Evolutionary conservation across 2,888 invertebrate species (phyloP).

Genomic region (Yponomeuta malinellus): DNA sequence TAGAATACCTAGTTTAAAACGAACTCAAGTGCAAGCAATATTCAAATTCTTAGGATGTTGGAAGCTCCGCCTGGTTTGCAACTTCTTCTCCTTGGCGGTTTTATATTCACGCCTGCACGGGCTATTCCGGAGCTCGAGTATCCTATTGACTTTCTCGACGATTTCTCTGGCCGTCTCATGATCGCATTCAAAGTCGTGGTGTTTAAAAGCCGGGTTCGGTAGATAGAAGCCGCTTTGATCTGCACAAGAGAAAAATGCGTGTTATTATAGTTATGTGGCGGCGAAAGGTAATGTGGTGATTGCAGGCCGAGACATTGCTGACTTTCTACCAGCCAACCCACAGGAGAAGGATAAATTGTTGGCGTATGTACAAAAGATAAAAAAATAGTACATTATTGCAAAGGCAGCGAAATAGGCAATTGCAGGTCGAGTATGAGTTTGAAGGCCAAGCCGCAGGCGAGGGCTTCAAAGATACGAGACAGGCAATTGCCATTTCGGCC

Average conservation of each 20-base stretch:
- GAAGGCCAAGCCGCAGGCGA: too few relatives aligned
- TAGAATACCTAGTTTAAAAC: not conserved
- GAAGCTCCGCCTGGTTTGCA: slow-evolving; percentile 78
- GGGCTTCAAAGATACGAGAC: too few relatives aligned
- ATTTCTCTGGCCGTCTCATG: slow-evolving; percentile 85
- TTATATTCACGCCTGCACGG: slow-evolving; percentile 88
- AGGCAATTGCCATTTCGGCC: too few relatives aligned
- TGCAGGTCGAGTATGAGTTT: too few relatives aligned
- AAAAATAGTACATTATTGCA: too few relatives aligned
- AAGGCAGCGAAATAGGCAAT: too few relatives aligned
- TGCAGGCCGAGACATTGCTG: too few relatives aligned
- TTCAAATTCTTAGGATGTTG: slow-evolving; percentile 30
- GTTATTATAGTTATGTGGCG: too few relatives aligned
- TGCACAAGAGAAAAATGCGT: slow-evolving; percentile 27
- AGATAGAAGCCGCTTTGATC: slow-evolving; percentile 49
- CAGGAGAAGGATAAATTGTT: too few relatives aligned
- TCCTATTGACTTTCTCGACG: slow-evolving; percentile 90
- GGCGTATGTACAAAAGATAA: too few relatives aligned
- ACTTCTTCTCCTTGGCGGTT: slow-evolving; percentile 82
- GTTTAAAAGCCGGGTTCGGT: slow-evolving; percentile 77
- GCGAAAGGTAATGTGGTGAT: too few relatives aligned
- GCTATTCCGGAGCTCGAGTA: slow-evolving; percentile 88
- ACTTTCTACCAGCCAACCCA: too few relatives aligned
- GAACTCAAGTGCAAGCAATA: not conserved
- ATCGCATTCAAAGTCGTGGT: slow-evolving; percentile 92